Evolutionary conservation across 1,140 invertebrate genomes (phyloP).

Genomic region (Trachymyrmex septentrionalis): DNA sequence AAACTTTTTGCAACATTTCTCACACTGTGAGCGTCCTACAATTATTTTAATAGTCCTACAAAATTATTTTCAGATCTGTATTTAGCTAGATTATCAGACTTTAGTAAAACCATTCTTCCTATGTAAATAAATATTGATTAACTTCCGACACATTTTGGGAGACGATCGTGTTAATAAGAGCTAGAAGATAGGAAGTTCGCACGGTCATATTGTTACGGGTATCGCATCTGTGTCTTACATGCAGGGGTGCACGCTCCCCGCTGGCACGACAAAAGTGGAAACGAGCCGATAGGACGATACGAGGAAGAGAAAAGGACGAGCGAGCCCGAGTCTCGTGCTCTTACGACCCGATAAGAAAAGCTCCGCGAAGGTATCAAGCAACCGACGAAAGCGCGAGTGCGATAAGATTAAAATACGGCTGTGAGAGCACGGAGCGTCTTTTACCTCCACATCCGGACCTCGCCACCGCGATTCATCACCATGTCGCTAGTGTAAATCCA

Average conservation of each 20-base stretch:
- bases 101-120: too few species aligned
- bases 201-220: conserved; percentile 61
- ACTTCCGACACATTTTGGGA: neutral
- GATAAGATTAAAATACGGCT: conserved; percentile 80
- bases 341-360: conserved; percentile 70
- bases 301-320: conserved; percentile 59
- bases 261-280: conserved; percentile 72
- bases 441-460: conserved; percentile 36
- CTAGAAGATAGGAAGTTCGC: conserved; percentile 49
- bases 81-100: too few species aligned
- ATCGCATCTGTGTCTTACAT: conserved; percentile 58
- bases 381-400: conserved; percentile 69
- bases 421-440: conserved; percentile 70
- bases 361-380: conserved; percentile 73
- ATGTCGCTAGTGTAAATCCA: conserved; percentile 46
- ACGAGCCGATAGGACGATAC: conserved; percentile 69
- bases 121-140: neutral
- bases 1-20: too few species aligned
- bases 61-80: too few species aligned
- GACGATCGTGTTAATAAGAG: conserved; percentile 48
- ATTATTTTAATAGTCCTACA: too few species aligned
- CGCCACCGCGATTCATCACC: conserved; percentile 62
- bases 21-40: too few species aligned
- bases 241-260: conserved; percentile 40
- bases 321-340: conserved; percentile 63